A percentile compares a stretch with the other conserved stretches of the same genome.
phyloP scores from a whole-genome alignment of 2,113 vertebrate genomes.

The Arvicanthis niloticus region DNA sequence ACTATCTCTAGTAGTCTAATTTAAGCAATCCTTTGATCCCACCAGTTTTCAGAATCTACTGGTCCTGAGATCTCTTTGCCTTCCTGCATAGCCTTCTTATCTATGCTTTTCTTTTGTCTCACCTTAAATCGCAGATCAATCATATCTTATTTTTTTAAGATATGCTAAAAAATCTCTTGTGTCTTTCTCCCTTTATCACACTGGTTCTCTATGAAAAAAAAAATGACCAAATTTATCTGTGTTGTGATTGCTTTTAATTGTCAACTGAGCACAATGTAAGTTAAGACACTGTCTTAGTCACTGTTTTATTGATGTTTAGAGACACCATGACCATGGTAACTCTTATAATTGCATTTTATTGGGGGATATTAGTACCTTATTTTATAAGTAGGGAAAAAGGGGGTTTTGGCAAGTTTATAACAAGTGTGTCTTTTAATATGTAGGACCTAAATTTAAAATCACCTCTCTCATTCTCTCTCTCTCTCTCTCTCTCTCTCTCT shows the following conservation, averaged over 20 bases:
- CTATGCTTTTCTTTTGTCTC: neutral
- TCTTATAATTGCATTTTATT: neutral
- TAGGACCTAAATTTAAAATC: no score
- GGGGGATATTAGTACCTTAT: no score
- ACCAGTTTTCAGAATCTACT: neutral
- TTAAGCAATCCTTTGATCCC: neutral
- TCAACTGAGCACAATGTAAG: neutral
- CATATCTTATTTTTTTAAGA: neutral
- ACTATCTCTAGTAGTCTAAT: neutral
- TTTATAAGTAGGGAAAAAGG: no score
- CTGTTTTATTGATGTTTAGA: neutral
- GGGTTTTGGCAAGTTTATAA: no score
- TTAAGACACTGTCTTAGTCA: neutral
- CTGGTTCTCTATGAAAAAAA: neutral
- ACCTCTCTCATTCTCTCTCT: no score
- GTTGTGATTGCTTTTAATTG: neutral
- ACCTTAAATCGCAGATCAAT: neutral
- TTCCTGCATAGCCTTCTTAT: neutral
- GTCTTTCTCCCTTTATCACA: neutral
- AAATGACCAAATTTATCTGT: neutral
- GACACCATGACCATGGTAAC: neutral
- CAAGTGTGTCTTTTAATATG: no score
- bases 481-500: no score
- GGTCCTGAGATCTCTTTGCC: neutral
- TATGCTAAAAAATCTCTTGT: neutral